phyloP scores from a whole-genome alignment of 2,113 vertebrate genomes.

The Passer montanus region DNA sequence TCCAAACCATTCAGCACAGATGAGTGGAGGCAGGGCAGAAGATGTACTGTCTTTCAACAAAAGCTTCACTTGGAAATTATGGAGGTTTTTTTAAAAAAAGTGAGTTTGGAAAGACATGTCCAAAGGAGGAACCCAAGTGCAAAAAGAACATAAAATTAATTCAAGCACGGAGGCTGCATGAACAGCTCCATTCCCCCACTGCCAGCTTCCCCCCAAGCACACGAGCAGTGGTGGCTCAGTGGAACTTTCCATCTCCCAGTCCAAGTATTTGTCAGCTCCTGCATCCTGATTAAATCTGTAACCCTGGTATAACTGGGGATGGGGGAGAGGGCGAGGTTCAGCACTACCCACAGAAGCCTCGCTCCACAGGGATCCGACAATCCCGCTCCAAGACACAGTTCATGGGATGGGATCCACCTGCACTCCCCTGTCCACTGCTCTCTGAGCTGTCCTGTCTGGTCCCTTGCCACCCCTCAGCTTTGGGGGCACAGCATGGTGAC shows the following conservation, averaged over 20 bases:
- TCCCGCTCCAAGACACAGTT: not conserved
- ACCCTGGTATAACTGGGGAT: not conserved
- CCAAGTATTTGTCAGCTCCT: constrained; percentile 69
- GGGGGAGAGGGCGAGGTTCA: not conserved
- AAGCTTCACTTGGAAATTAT: not conserved
- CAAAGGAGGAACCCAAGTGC: not conserved
- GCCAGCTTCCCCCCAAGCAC: constrained; percentile 4
- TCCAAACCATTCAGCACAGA: not conserved
- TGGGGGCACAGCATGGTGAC: accelerated
- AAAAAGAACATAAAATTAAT: constrained; percentile 13
- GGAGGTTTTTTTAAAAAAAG: not conserved
- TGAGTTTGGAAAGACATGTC: not conserved
- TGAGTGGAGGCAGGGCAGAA: not conserved
- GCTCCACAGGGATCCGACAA: accelerated
- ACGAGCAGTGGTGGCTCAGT: not conserved
- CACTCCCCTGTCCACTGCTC: not conserved
- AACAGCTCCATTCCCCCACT: not conserved
- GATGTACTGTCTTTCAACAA: not conserved
- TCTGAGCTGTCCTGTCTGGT: accelerated
- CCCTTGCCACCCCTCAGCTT: not conserved
- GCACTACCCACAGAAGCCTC: not conserved
- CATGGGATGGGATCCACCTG: not conserved
- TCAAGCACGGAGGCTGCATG: not conserved
- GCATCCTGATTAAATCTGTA: constrained; percentile 65
- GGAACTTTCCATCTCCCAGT: constrained; percentile 70